Evolutionary conservation across 2,888 invertebrate genomes (phyloP).

Genomic region (Automeris io): DNA sequence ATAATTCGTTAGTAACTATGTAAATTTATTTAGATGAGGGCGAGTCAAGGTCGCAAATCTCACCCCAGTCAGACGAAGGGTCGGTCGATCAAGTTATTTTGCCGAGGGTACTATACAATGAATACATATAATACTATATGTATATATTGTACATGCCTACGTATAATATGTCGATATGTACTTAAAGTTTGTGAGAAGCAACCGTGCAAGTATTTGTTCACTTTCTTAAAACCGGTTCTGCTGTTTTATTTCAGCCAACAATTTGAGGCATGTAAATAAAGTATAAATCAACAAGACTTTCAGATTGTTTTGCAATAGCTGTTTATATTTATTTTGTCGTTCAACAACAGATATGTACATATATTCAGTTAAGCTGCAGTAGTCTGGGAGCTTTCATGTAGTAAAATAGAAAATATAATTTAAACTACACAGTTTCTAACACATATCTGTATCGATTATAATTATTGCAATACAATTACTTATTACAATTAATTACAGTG

Average conservation of each 20-base stretch:
- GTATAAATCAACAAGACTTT: no score
- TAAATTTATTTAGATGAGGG: constrained; percentile 21
- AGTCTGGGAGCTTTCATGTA: no score
- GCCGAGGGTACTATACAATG: constrained; percentile 31
- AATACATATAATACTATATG: constrained; percentile 22
- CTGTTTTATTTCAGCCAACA: constrained; percentile 5
- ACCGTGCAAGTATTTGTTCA: constrained; percentile 9
- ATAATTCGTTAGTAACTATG: constrained; percentile 8
- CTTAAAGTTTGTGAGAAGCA: constrained; percentile 6
- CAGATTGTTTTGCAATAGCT: no score
- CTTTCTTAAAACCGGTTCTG: constrained; percentile 8
- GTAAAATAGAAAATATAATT: no score
- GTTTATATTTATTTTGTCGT: no score
- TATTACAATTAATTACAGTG: no score
- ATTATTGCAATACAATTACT: no score
- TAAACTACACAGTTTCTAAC: no score
- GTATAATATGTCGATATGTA: constrained; percentile 4
- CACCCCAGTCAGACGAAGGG: constrained; percentile 63
- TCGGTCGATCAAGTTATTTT: constrained; percentile 26
- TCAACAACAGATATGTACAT: no score
- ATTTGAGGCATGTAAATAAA: no score
- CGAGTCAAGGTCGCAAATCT: constrained; percentile 46
- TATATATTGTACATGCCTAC: constrained; percentile 5
- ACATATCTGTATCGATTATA: no score
- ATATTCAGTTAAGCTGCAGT: no score